phyloP scores from a whole-genome alignment of 2,888 invertebrate species.

The Idaea dimidiata region DNA sequence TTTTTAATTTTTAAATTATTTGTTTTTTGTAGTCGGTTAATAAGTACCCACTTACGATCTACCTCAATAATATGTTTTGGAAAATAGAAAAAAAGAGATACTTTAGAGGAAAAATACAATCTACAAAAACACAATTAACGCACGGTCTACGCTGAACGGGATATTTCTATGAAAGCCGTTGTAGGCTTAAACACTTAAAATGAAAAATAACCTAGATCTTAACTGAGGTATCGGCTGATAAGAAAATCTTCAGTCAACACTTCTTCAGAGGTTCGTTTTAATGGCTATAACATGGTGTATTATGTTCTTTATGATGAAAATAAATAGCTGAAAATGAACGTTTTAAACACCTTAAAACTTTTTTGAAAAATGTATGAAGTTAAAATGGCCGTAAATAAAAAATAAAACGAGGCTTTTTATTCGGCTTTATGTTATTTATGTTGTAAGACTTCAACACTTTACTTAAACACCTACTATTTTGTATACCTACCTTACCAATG shows the following conservation, averaged over 20 bases:
- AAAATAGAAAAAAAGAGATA: too few species aligned
- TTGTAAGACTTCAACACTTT: neutral
- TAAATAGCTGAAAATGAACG: neutral
- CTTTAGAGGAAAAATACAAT: too few species aligned
- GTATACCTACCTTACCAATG: too few species aligned
- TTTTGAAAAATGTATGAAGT: neutral
- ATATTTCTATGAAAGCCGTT: too few species aligned
- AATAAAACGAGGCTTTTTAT: neutral
- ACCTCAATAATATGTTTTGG: too few species aligned
- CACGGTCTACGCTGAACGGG: too few species aligned
- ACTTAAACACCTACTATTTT: neutral
- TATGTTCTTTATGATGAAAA: neutral
- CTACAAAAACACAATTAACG: too few species aligned
- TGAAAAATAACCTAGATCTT: too few species aligned
- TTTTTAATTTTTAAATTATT: too few species aligned
- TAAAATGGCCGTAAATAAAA: neutral
- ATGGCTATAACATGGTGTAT: neutral
- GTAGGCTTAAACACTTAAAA: too few species aligned
- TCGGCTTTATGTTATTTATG: neutral
- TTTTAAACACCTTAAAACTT: constrained; percentile 1
- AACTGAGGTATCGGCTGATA: neutral
- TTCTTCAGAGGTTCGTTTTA: neutral
- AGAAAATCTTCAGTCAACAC: neutral
- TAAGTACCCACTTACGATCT: too few species aligned
- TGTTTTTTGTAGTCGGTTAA: too few species aligned